phyloP scores from a whole-genome alignment of 35 echinoderm and acorn worm genomes.

The Ophioderma brevispina region DNA sequence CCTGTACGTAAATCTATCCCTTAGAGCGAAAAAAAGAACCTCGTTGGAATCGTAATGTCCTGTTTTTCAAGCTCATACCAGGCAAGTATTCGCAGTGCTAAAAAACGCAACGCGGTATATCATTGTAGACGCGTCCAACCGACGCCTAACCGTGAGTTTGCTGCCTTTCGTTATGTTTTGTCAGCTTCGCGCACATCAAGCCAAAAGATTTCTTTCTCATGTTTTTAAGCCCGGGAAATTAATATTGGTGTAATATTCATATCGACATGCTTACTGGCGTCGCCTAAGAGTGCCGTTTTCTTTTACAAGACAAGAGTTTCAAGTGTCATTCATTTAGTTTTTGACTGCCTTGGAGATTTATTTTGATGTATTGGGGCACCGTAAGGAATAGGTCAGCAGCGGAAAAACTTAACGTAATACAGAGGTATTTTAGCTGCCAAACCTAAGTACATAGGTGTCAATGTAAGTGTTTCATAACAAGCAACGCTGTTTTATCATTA shows the following conservation, averaged over 20 bases:
- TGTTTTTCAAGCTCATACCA: no score
- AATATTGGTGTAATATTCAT: background rate
- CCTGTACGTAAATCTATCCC: no score
- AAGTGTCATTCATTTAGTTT: background rate
- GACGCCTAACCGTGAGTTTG: no score
- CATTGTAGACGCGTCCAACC: no score
- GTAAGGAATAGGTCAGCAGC: background rate
- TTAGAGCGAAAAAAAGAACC: no score
- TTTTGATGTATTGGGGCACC: background rate
- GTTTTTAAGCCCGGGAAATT: background rate
- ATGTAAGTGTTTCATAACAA: background rate
- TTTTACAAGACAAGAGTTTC: background rate
- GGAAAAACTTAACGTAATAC: background rate
- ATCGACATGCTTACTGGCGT: background rate
- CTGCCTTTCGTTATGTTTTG: no score
- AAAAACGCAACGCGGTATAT: no score
- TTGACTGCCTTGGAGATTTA: background rate
- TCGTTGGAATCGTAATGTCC: no score
- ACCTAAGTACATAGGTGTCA: no score
- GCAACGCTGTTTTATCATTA: background rate
- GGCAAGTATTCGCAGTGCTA: no score
- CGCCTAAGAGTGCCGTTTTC: background rate
- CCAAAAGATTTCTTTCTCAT: background rate
- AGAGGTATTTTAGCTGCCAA: no score
- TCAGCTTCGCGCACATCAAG: no score